phyloP scores from a whole-genome alignment of 2,888 invertebrate genomes.

The Thymelicus sylvestris region DNA sequence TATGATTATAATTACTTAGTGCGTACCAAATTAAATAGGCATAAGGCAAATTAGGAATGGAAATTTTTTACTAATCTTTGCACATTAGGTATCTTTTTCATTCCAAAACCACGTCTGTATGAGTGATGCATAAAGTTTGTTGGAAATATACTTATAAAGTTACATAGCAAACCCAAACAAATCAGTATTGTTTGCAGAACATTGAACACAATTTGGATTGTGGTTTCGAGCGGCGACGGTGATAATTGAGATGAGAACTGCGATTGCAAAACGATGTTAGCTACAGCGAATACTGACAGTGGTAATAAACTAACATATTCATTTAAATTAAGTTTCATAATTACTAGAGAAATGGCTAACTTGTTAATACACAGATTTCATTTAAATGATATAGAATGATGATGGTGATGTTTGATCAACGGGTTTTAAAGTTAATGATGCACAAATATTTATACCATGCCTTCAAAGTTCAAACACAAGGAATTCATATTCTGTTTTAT shows the following conservation, averaged over 20 bases:
- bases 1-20: too few species aligned
- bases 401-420: too few species aligned
- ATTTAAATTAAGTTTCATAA: not conserved
- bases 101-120: too few species aligned
- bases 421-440: too few species aligned
- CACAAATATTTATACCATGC: too few species aligned
- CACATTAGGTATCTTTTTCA: too few species aligned
- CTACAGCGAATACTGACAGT: slow-evolving; percentile 43
- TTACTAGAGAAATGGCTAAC: not conserved
- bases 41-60: too few species aligned
- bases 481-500: too few species aligned
- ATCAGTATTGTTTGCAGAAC: slow-evolving; percentile 33
- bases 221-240: slow-evolving; percentile 46
- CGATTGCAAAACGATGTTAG: slow-evolving; percentile 59
- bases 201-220: slow-evolving; percentile 34
- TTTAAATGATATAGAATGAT: not conserved
- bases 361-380: not conserved
- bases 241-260: slow-evolving; percentile 64
- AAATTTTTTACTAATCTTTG: too few species aligned
- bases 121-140: not conserved
- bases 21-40: too few species aligned
- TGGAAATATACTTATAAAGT: slow-evolving; percentile 16
- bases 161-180: slow-evolving; percentile 24
- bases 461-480: too few species aligned
- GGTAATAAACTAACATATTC: slow-evolving; percentile 29